Conservation (phyloP, 2,113 vertebrate species). For the Colaptes auratus region DNA sequence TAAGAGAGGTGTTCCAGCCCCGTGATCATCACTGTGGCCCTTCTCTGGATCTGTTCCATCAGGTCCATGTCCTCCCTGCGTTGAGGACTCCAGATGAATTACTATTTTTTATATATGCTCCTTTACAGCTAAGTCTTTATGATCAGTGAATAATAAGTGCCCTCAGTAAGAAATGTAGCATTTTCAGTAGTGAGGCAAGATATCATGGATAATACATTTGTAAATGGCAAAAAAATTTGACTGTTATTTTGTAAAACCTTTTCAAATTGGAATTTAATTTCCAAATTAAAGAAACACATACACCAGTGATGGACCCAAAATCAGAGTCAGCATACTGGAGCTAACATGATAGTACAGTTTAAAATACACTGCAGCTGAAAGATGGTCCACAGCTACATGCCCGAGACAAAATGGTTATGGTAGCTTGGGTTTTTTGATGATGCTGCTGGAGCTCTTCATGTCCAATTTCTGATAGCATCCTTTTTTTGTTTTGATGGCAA, state of each 20-base stretch:
- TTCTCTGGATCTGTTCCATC: too few relatives aligned
- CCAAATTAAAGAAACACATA: background rate
- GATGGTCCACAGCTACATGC: background rate
- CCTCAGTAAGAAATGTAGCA: background rate
- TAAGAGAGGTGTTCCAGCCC: too few relatives aligned
- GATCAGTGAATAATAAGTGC: background rate
- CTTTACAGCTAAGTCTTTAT: background rate
- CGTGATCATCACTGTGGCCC: too few relatives aligned
- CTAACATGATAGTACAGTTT: background rate
- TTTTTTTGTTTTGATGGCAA: conserved; percentile 10
- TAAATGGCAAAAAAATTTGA: accelerated
- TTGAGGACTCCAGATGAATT: background rate
- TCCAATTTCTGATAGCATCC: background rate
- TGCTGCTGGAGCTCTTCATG: background rate
- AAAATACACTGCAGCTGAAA: background rate
- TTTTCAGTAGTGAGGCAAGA: background rate
- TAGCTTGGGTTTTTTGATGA: background rate
- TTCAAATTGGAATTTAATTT: background rate
- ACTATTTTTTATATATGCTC: background rate
- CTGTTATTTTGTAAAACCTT: background rate
- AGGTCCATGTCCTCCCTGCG: too few relatives aligned
- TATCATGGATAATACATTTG: background rate
- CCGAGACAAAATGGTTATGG: background rate
- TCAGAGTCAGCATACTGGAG: background rate
- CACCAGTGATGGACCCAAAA: background rate